Base-by-base conservation (phyloP, 2,888 invertebrate genomes). In the Stenotaenia linearis region DNA sequence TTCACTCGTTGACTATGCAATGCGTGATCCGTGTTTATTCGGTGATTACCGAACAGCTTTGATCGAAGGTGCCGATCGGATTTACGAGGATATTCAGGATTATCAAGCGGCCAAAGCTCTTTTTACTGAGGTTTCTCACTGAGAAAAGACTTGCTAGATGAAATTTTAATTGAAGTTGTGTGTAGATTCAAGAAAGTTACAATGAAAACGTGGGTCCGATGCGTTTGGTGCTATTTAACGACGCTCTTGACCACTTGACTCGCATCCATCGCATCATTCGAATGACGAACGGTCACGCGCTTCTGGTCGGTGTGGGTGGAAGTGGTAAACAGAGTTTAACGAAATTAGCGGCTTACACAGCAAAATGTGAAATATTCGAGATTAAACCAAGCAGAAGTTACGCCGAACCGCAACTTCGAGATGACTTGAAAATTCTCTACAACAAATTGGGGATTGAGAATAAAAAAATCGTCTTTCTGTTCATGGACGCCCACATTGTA, bases 241-340 rank as follows among this genome's bases (percentile, higher is more conserved):
- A 96, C 85, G 96, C 95, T 61, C 87, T 97, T 78, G 96, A 97
- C 84, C 96, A 97, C 86, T 85, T 97, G 84, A 96, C 95, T 0
- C 89, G 96, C 75, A 90, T 95, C 12, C 96, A 96, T 83, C 91
- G 97, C 25, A 92, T 92, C 0, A 88, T 97, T 81, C 90, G 96
- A 82, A 91, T 95, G 91, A 90, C 92, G 84, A 88, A 92, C 82
- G 96, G 96, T 0, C 94, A 97, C 85, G 91, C 92, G 5, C 88
- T 97, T 86, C 88, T 96, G 56, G 92, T 96, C 15, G 97, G 97
- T 10, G 93, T 95, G 0, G 95, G 95, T 1, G 96, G 97, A 23
- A 92, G 93, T 83, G 97, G 97, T 23, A 96, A 97, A 87, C 92
- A 93, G 84, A 91, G 92, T 81, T 89, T 96, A 25, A 92, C 94